Base-by-base conservation (phyloP, 2,113 vertebrate species). In the Eulemur macaco region DNA sequence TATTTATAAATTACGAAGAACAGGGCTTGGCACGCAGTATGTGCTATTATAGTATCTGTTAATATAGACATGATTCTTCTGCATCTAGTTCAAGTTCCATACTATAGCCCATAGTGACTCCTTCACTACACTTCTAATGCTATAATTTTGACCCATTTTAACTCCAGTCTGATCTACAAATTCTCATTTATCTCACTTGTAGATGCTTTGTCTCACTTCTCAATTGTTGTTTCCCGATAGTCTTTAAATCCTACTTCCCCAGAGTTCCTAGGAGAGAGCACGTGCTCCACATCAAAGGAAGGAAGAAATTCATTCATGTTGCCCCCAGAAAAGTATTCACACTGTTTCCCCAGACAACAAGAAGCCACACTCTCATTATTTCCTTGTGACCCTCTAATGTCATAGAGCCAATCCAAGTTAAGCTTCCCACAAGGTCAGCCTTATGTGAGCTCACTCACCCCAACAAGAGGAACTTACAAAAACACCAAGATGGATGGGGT, bases 191-290 rank as follows among this genome's bases (percentile, higher is more conserved):
- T 69, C 27, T 92, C 89, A 81, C 20, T 47, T 69, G 17, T 42
- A 84, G 56, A 90, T 58, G 21, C 37, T 37, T 84, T 83, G 31
- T 20, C 14, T 68, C 29, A 74, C 77, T 84, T 56, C 23, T 45
- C 8, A 56, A 15, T 17, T 74, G 25, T 80, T 87, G 25, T 80
- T 87, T 96, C 8, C 64, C 88, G 29, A 25, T 8, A 25, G 50
- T 84, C 37, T 96, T 92, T 64, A 71, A 89, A 94, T 89, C 50
- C 88, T 82, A 31, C n/a, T 54, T 88, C 18, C 34, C 88, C 86
- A 68, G 47, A 77, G 31, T n/a, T 2, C 20, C 80, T 39, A 84
- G 63, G 21, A 84, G 29, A 86, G 5, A 68, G 14, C 54, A 39
- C 77, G n/a, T 8, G 73, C 89, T 78, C 10, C 2, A 37, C 83